Percentiles rank a stretch among this genome's conserved stretches.
Conservation (phyloP, 2,888 invertebrate species). For the Margaritifera margaritifera region DNA sequence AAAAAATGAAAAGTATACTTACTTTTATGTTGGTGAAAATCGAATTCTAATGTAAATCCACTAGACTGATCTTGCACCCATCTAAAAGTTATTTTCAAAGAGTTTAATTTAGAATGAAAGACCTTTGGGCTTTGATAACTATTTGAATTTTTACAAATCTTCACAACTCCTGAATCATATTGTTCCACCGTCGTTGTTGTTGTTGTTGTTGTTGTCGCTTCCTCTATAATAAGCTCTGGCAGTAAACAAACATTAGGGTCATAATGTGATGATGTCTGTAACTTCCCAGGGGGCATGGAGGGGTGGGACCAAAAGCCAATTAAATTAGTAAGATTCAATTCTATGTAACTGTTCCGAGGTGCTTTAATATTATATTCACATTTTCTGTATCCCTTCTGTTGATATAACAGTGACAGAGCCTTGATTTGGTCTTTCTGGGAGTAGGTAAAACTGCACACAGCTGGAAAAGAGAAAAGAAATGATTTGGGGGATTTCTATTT, state of each 20-base stretch:
- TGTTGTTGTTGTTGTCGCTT: constrained; percentile 22
- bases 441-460: constrained; percentile 56
- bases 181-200: constrained; percentile 11
- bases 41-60: constrained; percentile 55
- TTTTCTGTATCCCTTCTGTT: constrained; percentile 45
- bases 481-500: too few relatives aligned
- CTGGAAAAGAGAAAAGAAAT: constrained; percentile 34
- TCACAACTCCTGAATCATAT: constrained; percentile 16
- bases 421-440: constrained; percentile 48
- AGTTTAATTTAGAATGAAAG: constrained; percentile 57
- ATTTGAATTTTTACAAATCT: constrained; percentile 46
- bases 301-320: constrained; percentile 48
- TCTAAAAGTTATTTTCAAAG: constrained; percentile 52
- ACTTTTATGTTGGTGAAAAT: constrained; percentile 48
- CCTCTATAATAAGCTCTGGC: constrained; percentile 45
- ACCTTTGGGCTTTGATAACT: constrained; percentile 51
- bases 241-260: constrained; percentile 38
- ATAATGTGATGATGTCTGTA: constrained; percentile 13
- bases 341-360: constrained; percentile 45
- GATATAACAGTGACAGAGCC: constrained; percentile 45
- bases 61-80: constrained; percentile 53
- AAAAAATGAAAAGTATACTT: constrained; percentile 20
- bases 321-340: constrained; percentile 53
- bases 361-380: constrained; percentile 54
- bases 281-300: constrained; percentile 38